Evolutionary conservation across 1,140 invertebrate species (phyloP), one percentile per base, ranked within the genome.

Genomic region (Pogonomyrmex barbatus): DNA sequence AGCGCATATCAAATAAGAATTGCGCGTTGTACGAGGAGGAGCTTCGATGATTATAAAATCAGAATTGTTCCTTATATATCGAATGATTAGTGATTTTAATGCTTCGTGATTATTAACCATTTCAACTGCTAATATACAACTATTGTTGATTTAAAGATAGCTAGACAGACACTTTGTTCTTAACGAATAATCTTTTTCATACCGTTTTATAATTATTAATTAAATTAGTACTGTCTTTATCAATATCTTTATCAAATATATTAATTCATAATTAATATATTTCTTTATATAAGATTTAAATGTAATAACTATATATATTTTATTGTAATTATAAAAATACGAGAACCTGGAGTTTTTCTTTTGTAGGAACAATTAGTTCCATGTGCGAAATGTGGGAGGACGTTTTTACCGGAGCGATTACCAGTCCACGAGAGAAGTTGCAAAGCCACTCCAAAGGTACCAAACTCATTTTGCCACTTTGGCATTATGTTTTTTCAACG

Each of bases 331-430:
- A 52, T 54, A 36, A 63, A 36, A 39, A 63, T 68, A 45, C n/a
- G 12, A 65, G 9, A 76, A 76, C 4, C n/a, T 81, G 10, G 36
- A 58, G 24, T 24, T 24, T 24, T 75, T 84, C 67, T 8, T n/a
- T 90, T 89, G 58, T 62, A 96, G 95, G 93, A 94, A 14, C 93
- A 94, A 77, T 92, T 97, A 54, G 93, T 97, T n/a, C 95, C 96
- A 2, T 98, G 97, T 91, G 92, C 94, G 45, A 96, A 96, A 85
- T 98, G 97, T 93, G 96, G 96, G 17, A 93, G 97, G 73, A 97
- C 96, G 45, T 97, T 98, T 93, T 94, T 96, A 63, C 96, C 97
- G 0, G 97, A 97, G 89, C 93, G 97, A 30, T 91, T 97, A 2
- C 87, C 93, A n/a, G 95, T 97, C 39, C 97, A 98, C 91, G 95